phyloP scores from a whole-genome alignment of 2,888 invertebrate genomes.

The Dynastes hyllus region DNA sequence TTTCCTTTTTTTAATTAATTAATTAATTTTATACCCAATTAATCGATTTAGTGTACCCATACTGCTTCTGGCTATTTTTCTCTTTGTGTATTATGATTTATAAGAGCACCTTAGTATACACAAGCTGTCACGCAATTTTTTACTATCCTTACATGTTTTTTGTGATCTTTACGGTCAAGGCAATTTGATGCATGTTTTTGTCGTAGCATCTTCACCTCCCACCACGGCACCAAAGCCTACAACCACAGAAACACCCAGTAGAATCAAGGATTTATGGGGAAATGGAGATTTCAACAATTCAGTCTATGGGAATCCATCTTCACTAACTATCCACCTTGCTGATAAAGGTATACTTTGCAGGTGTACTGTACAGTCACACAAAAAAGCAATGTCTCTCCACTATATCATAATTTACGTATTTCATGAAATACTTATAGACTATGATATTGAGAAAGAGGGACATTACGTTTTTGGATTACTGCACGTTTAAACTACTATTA shows the following conservation, averaged over 20 bases:
- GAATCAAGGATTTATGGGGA: constrained; percentile 69
- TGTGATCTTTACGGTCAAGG: constrained; percentile 14
- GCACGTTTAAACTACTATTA: not conserved
- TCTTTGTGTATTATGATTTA: constrained; percentile 5
- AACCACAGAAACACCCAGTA: constrained; percentile 76
- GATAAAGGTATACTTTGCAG: constrained; percentile 73
- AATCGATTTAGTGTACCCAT: not conserved
- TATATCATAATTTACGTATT: too few species aligned
- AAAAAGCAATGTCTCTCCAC: too few species aligned
- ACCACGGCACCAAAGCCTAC: constrained; percentile 86
- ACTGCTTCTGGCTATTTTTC: not conserved
- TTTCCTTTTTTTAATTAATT: too few species aligned
- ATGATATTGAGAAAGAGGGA: too few species aligned
- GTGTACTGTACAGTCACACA: not conserved
- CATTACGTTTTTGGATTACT: not conserved
- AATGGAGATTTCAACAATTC: constrained; percentile 74
- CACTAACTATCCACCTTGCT: constrained; percentile 76
- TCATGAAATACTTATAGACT: too few species aligned
- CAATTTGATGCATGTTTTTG: constrained; percentile 64
- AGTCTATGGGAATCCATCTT: constrained; percentile 78
- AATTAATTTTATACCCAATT: too few species aligned
- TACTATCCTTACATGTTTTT: not conserved
- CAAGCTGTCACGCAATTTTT: constrained; percentile 28
- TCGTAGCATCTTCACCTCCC: constrained; percentile 85
- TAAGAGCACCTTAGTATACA: constrained; percentile 25